Percentiles rank a stretch among this genome's conserved stretches.
These are phyloP conservation scores for Drosophila siamana DNA, from an alignment of 2,888 invertebrate species.

Conservation along the genomic window DNA sequence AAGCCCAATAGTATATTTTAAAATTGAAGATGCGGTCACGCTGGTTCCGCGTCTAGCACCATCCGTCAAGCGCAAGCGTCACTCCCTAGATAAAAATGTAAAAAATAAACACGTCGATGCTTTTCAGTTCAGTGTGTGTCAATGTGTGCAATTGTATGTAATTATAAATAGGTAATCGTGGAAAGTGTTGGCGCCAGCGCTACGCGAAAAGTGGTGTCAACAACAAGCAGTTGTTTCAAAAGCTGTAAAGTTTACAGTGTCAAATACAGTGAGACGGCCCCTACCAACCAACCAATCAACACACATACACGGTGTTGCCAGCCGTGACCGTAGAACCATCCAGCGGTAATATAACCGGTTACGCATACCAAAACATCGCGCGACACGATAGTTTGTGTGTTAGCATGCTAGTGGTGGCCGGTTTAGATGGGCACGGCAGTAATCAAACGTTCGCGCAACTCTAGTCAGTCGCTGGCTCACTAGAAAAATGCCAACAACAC, in stretches of 20 bases:
- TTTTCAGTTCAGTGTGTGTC: conserved; percentile 45
- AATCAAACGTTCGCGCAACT: conserved; percentile 43
- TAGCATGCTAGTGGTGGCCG: conserved; percentile 55
- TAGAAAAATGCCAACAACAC: conserved; percentile 77
- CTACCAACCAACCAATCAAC: background rate
- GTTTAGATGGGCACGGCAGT: conserved; percentile 38
- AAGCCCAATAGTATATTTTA: background rate
- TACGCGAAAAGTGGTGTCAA: background rate
- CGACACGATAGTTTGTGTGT: conserved; percentile 44
- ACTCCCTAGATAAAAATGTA: conserved; percentile 57
- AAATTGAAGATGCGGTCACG: background rate
- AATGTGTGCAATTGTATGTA: conserved; percentile 59
- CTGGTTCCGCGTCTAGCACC: conserved; percentile 30
- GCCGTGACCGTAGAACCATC: conserved; percentile 21
- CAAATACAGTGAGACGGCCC: conserved; percentile 17
- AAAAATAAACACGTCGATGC: conserved; percentile 47
- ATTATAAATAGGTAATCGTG: conserved; percentile 26
- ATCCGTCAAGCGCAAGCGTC: conserved; percentile 55
- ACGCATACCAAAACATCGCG: conserved; percentile 57
- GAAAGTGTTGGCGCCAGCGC: background rate
- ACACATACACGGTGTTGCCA: conserved; percentile 41
- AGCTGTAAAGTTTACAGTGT: conserved; percentile 29
- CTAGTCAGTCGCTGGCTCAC: conserved; percentile 54
- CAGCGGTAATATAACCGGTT: conserved; percentile 60
- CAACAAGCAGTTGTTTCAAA: conserved; percentile 3